Conservation (phyloP, 2,797 vertebrate genomes). For the Coccyzus lansbergi region DNA sequence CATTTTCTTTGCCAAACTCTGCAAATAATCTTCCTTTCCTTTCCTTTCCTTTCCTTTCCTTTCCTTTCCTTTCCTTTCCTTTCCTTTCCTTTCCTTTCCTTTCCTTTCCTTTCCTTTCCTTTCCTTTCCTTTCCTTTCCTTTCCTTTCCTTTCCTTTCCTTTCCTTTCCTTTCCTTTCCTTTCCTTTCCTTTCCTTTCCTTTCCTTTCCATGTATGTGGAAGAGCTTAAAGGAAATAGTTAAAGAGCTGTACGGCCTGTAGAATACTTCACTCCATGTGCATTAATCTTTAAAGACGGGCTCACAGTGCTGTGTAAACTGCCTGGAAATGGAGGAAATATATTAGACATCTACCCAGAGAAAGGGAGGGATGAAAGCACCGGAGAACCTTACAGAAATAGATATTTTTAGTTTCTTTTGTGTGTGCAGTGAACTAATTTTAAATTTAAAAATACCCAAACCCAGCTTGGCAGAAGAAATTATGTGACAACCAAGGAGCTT, state of each 20-base stretch:
- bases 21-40: conserved; percentile 58
- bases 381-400: not conserved
- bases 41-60: conserved; percentile 65
- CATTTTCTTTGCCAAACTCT: conserved; percentile 47
- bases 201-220: conserved; percentile 44
- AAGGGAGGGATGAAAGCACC: not conserved
- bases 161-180: conserved; percentile 65
- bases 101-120: conserved; percentile 65
- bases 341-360: not conserved
- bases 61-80: conserved; percentile 64
- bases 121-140: conserved; percentile 64
- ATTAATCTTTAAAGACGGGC: not conserved
- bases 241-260: not conserved
- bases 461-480: not conserved
- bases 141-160: conserved; percentile 59
- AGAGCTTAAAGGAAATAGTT: conserved; percentile 40
- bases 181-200: conserved; percentile 65
- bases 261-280: not conserved
- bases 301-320: not conserved
- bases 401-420: not conserved
- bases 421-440: not conserved
- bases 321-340: not conserved
- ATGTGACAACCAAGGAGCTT: not conserved
- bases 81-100: conserved; percentile 59
- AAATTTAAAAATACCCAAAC: not conserved